phyloP scores from a whole-genome alignment of 2,113 vertebrate genomes.

The Blennius ocellaris region DNA sequence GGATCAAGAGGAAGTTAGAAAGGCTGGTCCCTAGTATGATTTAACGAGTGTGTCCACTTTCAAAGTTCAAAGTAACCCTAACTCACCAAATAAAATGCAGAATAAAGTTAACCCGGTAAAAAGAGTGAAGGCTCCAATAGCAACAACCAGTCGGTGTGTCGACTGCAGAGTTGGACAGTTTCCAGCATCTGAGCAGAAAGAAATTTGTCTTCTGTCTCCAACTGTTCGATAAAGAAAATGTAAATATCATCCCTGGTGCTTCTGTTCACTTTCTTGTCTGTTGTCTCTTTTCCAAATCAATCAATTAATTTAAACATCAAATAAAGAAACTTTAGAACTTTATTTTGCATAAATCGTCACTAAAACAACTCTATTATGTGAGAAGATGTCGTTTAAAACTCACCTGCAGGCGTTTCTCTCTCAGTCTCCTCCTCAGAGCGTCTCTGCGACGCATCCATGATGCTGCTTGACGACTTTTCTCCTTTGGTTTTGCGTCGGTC shows the following conservation, averaged over 20 bases:
- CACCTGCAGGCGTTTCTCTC: slow-evolving; percentile 30
- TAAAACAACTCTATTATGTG: too few species aligned
- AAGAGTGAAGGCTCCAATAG: background rate
- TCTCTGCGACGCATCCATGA: slow-evolving; percentile 17
- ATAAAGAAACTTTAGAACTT: too few species aligned
- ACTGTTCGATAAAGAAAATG: background rate
- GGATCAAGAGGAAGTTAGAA: too few species aligned
- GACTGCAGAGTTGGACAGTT: background rate
- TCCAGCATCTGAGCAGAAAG: background rate
- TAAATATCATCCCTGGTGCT: background rate
- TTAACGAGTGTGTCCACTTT: background rate
- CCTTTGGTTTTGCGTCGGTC: background rate
- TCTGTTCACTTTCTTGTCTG: background rate
- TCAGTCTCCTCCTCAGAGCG: background rate
- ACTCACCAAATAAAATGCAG: slow-evolving; percentile 28
- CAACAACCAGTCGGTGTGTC: background rate
- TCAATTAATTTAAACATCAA: too few species aligned
- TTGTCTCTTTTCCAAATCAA: too few species aligned
- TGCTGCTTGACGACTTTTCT: background rate
- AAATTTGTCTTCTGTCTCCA: too few species aligned
- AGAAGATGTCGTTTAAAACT: background rate
- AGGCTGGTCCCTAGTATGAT: background rate
- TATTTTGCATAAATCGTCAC: too few species aligned
- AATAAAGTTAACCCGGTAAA: slow-evolving; percentile 1
- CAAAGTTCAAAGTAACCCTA: too few species aligned